phyloP scores from a whole-genome alignment of 2,113 vertebrate species.

The Grus americana region DNA sequence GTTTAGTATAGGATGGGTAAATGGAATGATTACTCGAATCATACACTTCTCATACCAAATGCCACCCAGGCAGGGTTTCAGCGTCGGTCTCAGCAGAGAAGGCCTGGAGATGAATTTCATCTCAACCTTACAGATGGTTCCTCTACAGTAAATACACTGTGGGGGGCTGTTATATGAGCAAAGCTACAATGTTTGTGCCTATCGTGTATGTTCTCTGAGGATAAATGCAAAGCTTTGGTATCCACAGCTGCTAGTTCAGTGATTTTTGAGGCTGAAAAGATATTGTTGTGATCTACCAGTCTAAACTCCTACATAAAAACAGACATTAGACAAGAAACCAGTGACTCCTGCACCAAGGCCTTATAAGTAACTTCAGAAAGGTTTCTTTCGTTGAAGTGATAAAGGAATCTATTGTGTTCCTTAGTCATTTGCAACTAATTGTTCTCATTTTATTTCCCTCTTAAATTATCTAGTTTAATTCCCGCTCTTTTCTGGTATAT shows the following conservation, averaged over 20 bases:
- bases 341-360: neutral
- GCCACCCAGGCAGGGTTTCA: neutral
- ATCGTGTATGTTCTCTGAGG: neutral
- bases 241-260: neutral
- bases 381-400: neutral
- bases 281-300: neutral
- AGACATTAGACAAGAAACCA: neutral
- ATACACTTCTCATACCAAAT: neutral
- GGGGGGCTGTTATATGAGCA: neutral
- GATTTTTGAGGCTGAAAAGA: neutral
- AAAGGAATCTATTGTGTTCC: neutral
- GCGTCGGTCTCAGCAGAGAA: neutral
- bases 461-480: neutral
- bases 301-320: neutral
- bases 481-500: neutral
- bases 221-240: neutral
- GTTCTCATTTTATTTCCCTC: neutral
- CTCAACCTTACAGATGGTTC: slow-evolving; percentile 10
- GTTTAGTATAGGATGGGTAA: neutral
- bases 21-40: neutral
- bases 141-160: neutral
- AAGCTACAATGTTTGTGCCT: neutral
- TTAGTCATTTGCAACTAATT: neutral
- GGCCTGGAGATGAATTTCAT: neutral
- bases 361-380: neutral